These are phyloP conservation scores for Atta colombica DNA, from an alignment of 1,140 invertebrate genomes.

Conservation along the genomic window DNA sequence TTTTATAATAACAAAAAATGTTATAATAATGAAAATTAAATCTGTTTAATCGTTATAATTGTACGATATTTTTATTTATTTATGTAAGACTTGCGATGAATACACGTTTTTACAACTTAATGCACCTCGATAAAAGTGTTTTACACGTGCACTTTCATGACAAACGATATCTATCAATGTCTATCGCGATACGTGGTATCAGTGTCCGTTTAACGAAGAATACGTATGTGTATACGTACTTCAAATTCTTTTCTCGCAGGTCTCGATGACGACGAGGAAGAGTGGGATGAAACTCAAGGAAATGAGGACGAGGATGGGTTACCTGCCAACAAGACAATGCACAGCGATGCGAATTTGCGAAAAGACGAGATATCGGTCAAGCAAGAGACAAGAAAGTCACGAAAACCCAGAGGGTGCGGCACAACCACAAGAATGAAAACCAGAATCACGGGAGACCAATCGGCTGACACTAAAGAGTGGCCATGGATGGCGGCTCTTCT, in stretches of 20 bases:
- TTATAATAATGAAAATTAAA: background rate
- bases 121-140: background rate
- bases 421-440: slow-evolving; percentile 87
- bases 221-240: background rate
- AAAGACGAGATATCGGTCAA: background rate
- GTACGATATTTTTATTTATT: background rate
- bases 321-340: background rate
- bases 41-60: background rate
- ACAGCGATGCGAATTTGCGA: background rate
- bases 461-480: slow-evolving; percentile 91
- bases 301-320: background rate
- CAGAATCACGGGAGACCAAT: slow-evolving; percentile 88
- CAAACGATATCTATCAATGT: background rate
- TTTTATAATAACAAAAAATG: background rate
- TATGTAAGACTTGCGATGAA: background rate
- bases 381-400: slow-evolving; percentile 56
- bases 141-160: slow-evolving; percentile 8
- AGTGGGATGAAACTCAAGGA: background rate
- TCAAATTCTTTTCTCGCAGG: slow-evolving; percentile 8
- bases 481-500: slow-evolving; percentile 94
- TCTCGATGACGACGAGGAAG: slow-evolving; percentile 17
- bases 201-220: slow-evolving; percentile 1
- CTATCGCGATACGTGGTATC: background rate
- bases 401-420: slow-evolving; percentile 89
- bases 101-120: background rate